Evolutionary conservation across 2,888 invertebrate genomes (phyloP).

Genomic region (Drosophila lacicola): DNA sequence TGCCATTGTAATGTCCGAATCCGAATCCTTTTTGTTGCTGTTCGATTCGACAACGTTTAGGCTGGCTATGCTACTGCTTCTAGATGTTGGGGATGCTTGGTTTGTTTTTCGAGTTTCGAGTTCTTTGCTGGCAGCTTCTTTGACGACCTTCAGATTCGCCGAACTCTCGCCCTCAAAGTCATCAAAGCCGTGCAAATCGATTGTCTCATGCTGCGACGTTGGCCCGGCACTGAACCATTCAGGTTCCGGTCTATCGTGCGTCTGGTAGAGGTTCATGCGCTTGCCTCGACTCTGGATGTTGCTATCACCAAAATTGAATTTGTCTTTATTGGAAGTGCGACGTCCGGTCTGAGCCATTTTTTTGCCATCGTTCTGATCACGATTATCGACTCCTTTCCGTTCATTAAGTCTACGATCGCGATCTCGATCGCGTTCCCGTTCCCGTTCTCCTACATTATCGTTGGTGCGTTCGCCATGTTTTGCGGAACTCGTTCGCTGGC

Average conservation of each 20-base stretch:
- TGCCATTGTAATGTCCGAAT: slow-evolving; percentile 4
- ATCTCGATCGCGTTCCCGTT: slow-evolving; percentile 25
- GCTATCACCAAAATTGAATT: slow-evolving; percentile 37
- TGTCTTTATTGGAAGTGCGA: slow-evolving; percentile 56
- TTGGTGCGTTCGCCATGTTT: slow-evolving; percentile 37
- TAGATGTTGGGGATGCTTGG: slow-evolving; percentile 16
- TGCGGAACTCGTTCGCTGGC: slow-evolving; percentile 46
- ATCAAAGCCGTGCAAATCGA: slow-evolving; percentile 97
- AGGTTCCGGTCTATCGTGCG: slow-evolving; percentile 89
- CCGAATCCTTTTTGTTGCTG: slow-evolving; percentile 17
- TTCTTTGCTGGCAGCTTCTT: slow-evolving; percentile 16
- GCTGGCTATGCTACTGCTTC: slow-evolving; percentile 48
- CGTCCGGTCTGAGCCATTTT: slow-evolving; percentile 40
- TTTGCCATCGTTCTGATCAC: slow-evolving; percentile 68
- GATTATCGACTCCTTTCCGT: slow-evolving; percentile 82
- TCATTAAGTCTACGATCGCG: slow-evolving; percentile 87
- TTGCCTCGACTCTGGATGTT: slow-evolving; percentile 37
- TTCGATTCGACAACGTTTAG: slow-evolving; percentile 25
- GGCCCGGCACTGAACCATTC: slow-evolving; percentile 97
- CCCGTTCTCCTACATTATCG: slow-evolving; percentile 28
- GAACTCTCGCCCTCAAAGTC: slow-evolving; percentile 86
- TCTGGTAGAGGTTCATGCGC: slow-evolving; percentile 57
- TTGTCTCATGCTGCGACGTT: slow-evolving; percentile 95
- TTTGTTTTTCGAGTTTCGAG: background rate
- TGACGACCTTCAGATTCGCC: slow-evolving; percentile 12